These are phyloP conservation scores for Rhopalosiphum padi DNA, from an alignment of 1,140 invertebrate genomes.

Conservation along the genomic window DNA sequence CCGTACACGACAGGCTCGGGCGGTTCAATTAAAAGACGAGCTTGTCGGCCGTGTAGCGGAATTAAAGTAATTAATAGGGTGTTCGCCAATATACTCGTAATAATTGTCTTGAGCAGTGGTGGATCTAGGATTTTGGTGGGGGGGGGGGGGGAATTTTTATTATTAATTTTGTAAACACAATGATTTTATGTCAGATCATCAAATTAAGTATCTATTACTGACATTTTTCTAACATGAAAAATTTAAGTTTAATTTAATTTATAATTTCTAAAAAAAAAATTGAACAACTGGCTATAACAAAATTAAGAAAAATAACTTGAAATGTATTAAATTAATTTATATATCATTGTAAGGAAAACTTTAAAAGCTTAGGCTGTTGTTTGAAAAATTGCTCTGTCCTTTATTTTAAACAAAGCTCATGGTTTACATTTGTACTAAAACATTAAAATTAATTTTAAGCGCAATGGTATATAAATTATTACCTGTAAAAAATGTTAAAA, in stretches of 20 bases:
- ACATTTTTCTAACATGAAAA: too few relatives aligned
- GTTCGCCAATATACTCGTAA: not conserved
- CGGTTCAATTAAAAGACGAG: not conserved
- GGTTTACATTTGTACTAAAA: not conserved
- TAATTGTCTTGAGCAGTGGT: too few relatives aligned
- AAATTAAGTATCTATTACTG: too few relatives aligned
- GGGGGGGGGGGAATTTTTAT: too few relatives aligned
- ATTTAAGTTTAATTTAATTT: too few relatives aligned
- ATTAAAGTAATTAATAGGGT: slow-evolving; percentile 12
- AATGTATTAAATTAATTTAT: too few relatives aligned
- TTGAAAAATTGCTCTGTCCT: not conserved
- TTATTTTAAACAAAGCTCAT: not conserved
- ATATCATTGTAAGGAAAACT: too few relatives aligned
- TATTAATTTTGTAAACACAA: too few relatives aligned
- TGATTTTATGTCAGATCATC: too few relatives aligned
- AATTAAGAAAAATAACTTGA: not conserved
- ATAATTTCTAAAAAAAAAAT: too few relatives aligned
- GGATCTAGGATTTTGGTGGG: too few relatives aligned
- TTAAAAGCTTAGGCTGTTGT: too few relatives aligned
- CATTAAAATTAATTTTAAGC: not conserved
- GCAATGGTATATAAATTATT: not conserved
- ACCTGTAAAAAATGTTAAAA: not conserved
- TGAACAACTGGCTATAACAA: not conserved
- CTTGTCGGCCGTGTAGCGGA: slow-evolving; percentile 13
- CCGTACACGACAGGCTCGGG: not conserved